Percentiles rank a stretch among this genome's conserved stretches.
Evolutionary conservation across 1,140 invertebrate genomes (phyloP).

Genomic region (Papilio helenus): DNA sequence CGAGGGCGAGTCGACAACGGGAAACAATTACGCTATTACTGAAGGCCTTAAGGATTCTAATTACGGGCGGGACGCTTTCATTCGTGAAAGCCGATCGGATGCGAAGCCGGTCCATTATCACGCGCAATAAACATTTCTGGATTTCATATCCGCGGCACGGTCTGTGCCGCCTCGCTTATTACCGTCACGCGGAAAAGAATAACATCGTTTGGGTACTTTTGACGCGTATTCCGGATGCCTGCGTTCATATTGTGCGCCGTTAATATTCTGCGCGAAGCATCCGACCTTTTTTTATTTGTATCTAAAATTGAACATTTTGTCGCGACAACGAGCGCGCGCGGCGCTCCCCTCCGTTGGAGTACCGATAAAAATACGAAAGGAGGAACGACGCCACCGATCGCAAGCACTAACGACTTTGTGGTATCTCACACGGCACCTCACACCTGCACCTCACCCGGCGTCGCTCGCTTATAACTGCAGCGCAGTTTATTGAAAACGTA

Average conservation of each 20-base stretch:
- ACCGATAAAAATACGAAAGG: slow-evolving; percentile 77
- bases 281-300: slow-evolving; percentile 83
- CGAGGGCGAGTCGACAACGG: slow-evolving; percentile 63
- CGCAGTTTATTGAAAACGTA: not conserved
- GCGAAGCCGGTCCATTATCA: slow-evolving; percentile 68
- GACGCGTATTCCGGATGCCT: slow-evolving; percentile 80
- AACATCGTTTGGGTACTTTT: slow-evolving; percentile 80
- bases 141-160: slow-evolving; percentile 79
- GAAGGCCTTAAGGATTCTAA: slow-evolving; percentile 73
- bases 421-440: slow-evolving; percentile 55
- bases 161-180: slow-evolving; percentile 72
- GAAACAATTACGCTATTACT: slow-evolving; percentile 73
- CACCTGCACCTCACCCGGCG: slow-evolving; percentile 45
- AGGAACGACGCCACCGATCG: slow-evolving; percentile 55
- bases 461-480: not conserved
- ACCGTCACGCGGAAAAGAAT: slow-evolving; percentile 79
- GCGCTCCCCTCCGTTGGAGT: slow-evolving; percentile 64
- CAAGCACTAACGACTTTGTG: slow-evolving; percentile 62
- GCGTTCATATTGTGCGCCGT: slow-evolving; percentile 81
- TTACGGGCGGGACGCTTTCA: slow-evolving; percentile 66
- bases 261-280: slow-evolving; percentile 81
- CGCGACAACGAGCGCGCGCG: slow-evolving; percentile 74
- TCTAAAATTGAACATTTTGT: slow-evolving; percentile 83
- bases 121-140: slow-evolving; percentile 77
- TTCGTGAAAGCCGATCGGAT: slow-evolving; percentile 69